phyloP scores from a whole-genome alignment of 2,888 invertebrate genomes.

The Drosophila fungiperda region DNA sequence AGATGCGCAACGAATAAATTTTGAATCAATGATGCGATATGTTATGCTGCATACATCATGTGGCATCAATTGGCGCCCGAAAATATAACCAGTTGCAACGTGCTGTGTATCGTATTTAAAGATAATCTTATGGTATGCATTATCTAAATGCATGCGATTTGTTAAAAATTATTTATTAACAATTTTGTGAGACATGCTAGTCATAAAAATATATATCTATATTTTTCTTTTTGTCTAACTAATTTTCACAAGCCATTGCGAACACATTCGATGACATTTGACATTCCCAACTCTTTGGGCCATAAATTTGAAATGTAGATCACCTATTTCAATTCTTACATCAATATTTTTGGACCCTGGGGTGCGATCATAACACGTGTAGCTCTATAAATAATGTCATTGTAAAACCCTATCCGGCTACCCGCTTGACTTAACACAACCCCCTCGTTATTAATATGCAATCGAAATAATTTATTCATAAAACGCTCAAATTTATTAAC shows the following conservation, averaged over 20 bases:
- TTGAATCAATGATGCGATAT: slow-evolving; percentile 29
- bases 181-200: background rate
- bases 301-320: slow-evolving; percentile 55
- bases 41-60: slow-evolving; percentile 27
- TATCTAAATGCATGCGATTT: background rate
- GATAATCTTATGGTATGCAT: background rate
- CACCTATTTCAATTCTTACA: slow-evolving; percentile 47
- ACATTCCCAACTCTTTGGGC: slow-evolving; percentile 36
- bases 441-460: slow-evolving; percentile 67
- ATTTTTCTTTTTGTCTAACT: background rate
- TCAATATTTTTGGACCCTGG: slow-evolving; percentile 54
- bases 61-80: slow-evolving; percentile 19
- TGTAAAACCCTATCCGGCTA: slow-evolving; percentile 49
- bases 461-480: slow-evolving; percentile 74
- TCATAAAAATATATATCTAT: too few species aligned
- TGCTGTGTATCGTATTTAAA: background rate
- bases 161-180: background rate
- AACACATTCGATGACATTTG: slow-evolving; percentile 35
- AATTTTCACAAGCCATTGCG: slow-evolving; percentile 17
- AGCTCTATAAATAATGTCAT: slow-evolving; percentile 65
- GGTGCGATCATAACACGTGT: slow-evolving; percentile 75
- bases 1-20: slow-evolving; percentile 29
- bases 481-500: slow-evolving; percentile 74
- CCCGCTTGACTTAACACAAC: slow-evolving; percentile 30
- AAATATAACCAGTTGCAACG: background rate